Base-by-base conservation (phyloP, 2,888 invertebrate genomes). In the Agrochola litura region DNA sequence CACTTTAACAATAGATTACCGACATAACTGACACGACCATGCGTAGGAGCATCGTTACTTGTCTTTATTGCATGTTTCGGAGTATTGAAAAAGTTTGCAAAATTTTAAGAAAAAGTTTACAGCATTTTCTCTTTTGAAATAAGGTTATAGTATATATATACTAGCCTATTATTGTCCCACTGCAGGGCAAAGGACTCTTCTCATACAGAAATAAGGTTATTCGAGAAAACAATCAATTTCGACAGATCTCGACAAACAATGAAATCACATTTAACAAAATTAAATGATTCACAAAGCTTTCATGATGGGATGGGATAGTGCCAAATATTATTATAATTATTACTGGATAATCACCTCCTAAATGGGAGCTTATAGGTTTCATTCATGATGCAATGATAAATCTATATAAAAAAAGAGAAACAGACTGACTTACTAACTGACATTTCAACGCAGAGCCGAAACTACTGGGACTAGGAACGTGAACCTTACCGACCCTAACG, bases 1-100 rank as follows among this genome's bases (percentile, higher is more conserved):
- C 61, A 78, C 73, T 74, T 69, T 71, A 75, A 83, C 65, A 85
- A 83, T 73, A 77, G 73, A 73, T 70, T 73, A 64, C 61, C n/a
- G 22, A 76, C 9, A 25, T 76, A 69, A 54, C 52, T 61, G 52
- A 65, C 61, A 70, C 14, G 52, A 37, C 46, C 22, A 54, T 82
- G 65, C 65, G 58, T 81, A 72, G 46, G 46, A 65, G 56, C 65
- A 70, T 72, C n/a, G 25, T 68, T 81, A 43, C 58, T 37, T 5
- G 16, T 67, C 2, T 66, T 30, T 65, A 66, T 76, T 68, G 16
- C n/a, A 30, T 76, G 19, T 66, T 61, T 63, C 14, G 30, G 6
- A 66, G 16, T 43, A 61, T 41, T 60, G 12, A 58, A 52, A 70
- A n/a, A 25, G 2, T 65, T 54, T 52, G 52, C 6, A 4, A 60